A percentile compares a stretch with the other conserved stretches of the same genome.
phyloP scores from a whole-genome alignment of 1,140 invertebrate genomes.

The Popillia japonica region DNA sequence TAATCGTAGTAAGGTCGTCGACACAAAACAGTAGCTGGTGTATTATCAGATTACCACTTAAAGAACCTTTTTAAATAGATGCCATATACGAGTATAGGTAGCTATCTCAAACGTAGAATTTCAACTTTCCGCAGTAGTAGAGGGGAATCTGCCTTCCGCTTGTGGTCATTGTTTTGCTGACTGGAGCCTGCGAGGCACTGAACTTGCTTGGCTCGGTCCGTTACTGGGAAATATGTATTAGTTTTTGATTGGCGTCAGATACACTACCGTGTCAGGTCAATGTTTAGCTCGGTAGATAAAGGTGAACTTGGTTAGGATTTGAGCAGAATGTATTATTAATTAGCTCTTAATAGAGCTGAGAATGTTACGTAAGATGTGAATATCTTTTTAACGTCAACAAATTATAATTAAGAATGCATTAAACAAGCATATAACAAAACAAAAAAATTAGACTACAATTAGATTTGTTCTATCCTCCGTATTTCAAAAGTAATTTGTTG shows the following conservation, averaged over 20 bases:
- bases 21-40: neutral
- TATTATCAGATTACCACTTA: neutral
- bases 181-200: slow-evolving; percentile 2
- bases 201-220: slow-evolving; percentile 3
- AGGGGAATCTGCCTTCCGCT: neutral
- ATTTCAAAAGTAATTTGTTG: no score
- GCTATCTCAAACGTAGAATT: neutral
- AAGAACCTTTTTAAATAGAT: neutral
- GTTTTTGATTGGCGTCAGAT: neutral
- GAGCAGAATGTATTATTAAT: neutral
- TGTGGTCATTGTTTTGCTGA: slow-evolving; percentile 9
- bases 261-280: neutral
- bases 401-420: no score
- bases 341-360: no score
- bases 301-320: neutral
- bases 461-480: no score
- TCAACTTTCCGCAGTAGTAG: neutral
- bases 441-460: no score
- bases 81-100: neutral
- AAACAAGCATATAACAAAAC: no score
- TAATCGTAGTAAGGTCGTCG: neutral
- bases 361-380: no score
- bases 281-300: neutral
- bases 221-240: slow-evolving; percentile 19
- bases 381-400: no score